phyloP scores from a whole-genome alignment of 2,888 invertebrate species.

The Strigamia crassipes region DNA sequence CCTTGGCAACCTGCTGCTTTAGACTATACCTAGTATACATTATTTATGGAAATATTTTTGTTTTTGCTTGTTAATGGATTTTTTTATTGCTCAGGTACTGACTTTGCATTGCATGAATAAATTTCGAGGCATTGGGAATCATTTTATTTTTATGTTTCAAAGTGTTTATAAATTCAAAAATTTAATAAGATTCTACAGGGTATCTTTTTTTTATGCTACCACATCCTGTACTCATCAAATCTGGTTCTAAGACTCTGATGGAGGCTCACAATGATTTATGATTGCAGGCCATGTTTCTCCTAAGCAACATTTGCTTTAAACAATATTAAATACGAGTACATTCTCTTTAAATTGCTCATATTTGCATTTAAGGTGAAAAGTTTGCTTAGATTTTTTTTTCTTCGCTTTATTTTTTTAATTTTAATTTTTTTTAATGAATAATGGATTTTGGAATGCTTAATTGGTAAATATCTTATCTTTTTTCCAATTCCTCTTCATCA shows the following conservation, averaged over 20 bases:
- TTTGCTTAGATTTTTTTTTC: slow-evolving; percentile 1
- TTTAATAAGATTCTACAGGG: not conserved
- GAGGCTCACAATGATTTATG: not conserved
- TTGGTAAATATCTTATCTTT: slow-evolving; percentile 30
- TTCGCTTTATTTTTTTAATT: not conserved
- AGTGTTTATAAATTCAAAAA: not conserved
- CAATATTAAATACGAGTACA: not conserved
- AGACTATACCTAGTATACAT: too few relatives aligned
- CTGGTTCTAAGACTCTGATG: too few relatives aligned
- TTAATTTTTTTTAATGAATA: slow-evolving; percentile 13
- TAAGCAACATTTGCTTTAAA: not conserved
- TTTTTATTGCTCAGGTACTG: too few relatives aligned
- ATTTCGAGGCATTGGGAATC: too few relatives aligned
- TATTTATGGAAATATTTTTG: too few relatives aligned
- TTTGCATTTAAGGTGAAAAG: not conserved
- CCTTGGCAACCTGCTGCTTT: too few relatives aligned
- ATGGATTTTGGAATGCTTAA: slow-evolving; percentile 30
- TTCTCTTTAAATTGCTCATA: not conserved
- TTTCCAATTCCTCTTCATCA: slow-evolving; percentile 26
- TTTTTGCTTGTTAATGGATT: too few relatives aligned
- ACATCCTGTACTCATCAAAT: not conserved
- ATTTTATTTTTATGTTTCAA: too few relatives aligned
- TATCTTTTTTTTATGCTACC: not conserved
- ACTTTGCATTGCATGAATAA: too few relatives aligned
- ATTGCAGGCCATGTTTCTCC: not conserved